phyloP scores from a whole-genome alignment of 2,113 vertebrate species.

The Ivindomyrus marchei region DNA sequence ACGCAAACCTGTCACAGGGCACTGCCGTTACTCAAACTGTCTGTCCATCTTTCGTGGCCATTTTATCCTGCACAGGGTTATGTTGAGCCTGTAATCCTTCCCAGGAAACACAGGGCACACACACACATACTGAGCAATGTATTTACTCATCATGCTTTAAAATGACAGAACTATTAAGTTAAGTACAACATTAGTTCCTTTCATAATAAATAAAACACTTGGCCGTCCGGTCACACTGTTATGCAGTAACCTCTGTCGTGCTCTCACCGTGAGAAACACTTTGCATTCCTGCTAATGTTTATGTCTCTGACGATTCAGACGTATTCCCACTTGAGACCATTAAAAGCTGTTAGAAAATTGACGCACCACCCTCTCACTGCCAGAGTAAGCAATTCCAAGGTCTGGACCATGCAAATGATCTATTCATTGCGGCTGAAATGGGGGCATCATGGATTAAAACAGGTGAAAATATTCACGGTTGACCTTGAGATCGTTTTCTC shows the following conservation, averaged over 20 bases:
- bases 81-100: background rate
- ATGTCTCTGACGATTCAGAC: constrained; percentile 14
- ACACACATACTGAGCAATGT: background rate
- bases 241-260: background rate
- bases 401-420: background rate
- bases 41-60: background rate
- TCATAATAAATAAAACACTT: background rate
- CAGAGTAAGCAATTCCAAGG: background rate
- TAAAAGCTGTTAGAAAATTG: background rate
- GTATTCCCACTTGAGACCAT: constrained; percentile 7
- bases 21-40: background rate
- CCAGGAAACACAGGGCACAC: background rate
- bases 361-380: background rate
- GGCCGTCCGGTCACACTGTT: background rate
- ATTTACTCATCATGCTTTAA: background rate
- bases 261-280: background rate
- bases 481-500: background rate
- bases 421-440: background rate
- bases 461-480: background rate
- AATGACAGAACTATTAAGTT: background rate
- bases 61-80: background rate
- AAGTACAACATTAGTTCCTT: background rate
- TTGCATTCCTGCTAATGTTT: background rate
- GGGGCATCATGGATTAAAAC: background rate
- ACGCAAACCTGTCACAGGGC: too few relatives aligned